These are phyloP conservation scores for Capreolus pygargus DNA, from an alignment of 2,113 vertebrate genomes.

Conservation along the genomic window DNA sequence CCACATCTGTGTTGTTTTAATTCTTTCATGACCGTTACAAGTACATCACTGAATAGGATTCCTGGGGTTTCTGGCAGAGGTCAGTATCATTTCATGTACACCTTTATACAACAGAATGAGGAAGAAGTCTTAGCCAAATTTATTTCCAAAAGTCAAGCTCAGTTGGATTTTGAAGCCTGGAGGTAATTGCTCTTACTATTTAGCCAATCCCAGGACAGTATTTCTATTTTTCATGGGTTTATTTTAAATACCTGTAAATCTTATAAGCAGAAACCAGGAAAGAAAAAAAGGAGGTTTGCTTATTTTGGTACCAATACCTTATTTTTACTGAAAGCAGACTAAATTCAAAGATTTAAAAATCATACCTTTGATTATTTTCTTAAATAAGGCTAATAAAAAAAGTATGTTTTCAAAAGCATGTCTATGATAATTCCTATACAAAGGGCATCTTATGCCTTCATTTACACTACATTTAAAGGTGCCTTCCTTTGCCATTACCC, in stretches of 20 bases:
- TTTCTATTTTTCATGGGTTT: conserved; percentile 80
- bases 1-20: conserved; percentile 69
- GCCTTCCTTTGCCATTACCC: conserved; percentile 38
- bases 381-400: conserved; percentile 43
- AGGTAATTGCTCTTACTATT: conserved; percentile 79
- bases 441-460: background rate
- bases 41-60: conserved; percentile 74
- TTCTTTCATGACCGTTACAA: conserved; percentile 59
- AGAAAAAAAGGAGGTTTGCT: conserved; percentile 72
- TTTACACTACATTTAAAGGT: conserved; percentile 53
- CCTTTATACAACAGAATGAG: conserved; percentile 75
- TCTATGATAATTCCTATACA: conserved; percentile 67
- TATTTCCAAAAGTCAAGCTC: conserved; percentile 78
- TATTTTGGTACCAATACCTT: conserved; percentile 72
- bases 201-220: conserved; percentile 77
- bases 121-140: conserved; percentile 75
- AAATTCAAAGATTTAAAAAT: conserved; percentile 64
- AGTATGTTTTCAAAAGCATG: conserved; percentile 52
- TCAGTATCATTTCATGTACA: conserved; percentile 78
- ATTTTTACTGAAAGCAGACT: conserved; percentile 77
- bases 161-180: conserved; percentile 70
- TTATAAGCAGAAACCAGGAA: conserved; percentile 80
- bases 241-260: conserved; percentile 85
- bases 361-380: conserved; percentile 72
- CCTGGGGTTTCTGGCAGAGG: conserved; percentile 78